Base-by-base conservation (phyloP, 2,888 invertebrate species). In the Eupithecia abbreviata region DNA sequence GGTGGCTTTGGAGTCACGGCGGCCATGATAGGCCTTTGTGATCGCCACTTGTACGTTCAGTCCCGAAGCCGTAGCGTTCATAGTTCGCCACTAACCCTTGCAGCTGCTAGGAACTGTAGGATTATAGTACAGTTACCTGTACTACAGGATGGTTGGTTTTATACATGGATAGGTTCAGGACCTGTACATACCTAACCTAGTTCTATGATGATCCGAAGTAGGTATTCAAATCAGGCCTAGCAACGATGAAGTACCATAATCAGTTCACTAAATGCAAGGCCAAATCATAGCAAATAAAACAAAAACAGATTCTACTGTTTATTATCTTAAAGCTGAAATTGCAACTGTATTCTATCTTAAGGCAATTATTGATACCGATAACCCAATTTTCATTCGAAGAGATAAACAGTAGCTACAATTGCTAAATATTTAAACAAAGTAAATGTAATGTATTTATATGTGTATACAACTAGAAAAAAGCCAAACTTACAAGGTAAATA, bases 351-450 rank as follows among this genome's bases (percentile, higher is more conserved):
- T n/a, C n/a, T 58, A 58, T 67, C 41, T 6, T 58, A 58, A 12
- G 12, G 55, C 15, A 66, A 73, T 30, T 74, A 69, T 55, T 74
- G 67, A 77, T 73, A 68, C 43, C 66, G 78, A 77, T 77, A 77
- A 73, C 75, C 77, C 62, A 75, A 77, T 75, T 77, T 67, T 73
- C 75, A 71, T 72, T 72, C 69, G 70, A 66, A 72, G 18, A 69
- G 42, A 58, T 77, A 58, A 75, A 77, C 55, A 71, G 67, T n/a
- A 51, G 12, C 12, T 12, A 49, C 12, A 3, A 10, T 49, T 47
- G 62, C 10, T 10, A 18, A 62, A 62, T 18, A 30, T 18, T 58
- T 18, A 2, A n/a, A 58, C 62, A 41, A 62, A 10, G 9, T 9
- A 58, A 58, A 15, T 55, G 51, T 55, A 15, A 15, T 55, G 10